phyloP scores from a whole-genome alignment of 2,113 vertebrate genomes.

The Hypomesus transpacificus region DNA sequence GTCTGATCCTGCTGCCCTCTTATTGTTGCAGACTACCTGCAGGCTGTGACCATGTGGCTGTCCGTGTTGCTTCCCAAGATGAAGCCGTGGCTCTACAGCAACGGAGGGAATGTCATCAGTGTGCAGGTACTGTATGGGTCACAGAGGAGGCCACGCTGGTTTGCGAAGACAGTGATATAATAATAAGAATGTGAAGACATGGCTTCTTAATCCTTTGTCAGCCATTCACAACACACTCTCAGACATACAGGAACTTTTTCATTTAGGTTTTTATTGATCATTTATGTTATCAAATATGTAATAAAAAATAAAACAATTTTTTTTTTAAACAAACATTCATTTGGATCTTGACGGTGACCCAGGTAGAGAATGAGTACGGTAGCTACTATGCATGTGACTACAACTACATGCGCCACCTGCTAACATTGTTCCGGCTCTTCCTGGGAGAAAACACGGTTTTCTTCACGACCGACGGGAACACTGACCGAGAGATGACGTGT shows the following conservation, averaged over 20 bases:
- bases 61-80: constrained; percentile 85
- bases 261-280: background rate
- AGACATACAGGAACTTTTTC: background rate
- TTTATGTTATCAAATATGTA: background rate
- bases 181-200: no score
- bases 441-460: constrained; percentile 83
- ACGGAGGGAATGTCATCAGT: constrained; percentile 92
- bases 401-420: constrained; percentile 82
- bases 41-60: constrained; percentile 87
- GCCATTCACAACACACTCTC: no score
- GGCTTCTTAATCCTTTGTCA: no score
- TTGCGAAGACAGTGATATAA: no score
- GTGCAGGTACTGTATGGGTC: constrained; percentile 76
- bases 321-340: background rate
- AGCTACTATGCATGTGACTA: constrained; percentile 88
- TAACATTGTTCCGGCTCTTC: constrained; percentile 73
- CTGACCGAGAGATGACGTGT: constrained; percentile 75
- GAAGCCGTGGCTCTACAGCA: constrained; percentile 80
- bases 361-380: constrained; percentile 97
- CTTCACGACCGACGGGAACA: constrained; percentile 87
- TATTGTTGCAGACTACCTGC: constrained; percentile 77
- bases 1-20: background rate
- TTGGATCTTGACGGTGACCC: constrained; percentile 1
- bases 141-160: no score
- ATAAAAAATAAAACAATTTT: background rate